Evolutionary conservation across 1,140 invertebrate species (phyloP), one percentile per base, ranked within the genome.

Genomic region (Ridgeia piscesae): DNA sequence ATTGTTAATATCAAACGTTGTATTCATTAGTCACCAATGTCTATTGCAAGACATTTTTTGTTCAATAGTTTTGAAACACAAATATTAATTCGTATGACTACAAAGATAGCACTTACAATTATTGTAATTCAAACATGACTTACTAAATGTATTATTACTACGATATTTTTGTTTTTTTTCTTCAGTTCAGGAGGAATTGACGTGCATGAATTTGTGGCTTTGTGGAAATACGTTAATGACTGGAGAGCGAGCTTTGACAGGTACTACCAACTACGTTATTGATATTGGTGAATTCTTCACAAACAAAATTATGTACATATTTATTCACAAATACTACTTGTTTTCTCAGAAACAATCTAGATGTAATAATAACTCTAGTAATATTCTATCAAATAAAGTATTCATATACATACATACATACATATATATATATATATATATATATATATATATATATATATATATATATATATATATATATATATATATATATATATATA

Each of bases 211-310:
- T 99, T 99, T 96, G 98, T 98, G 91, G 98, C 98, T 17, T 95
- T 99, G 6, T 99, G 99, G 99, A 99, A 99, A 95, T 99, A 99
- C 96, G 98, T 99, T 0, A 98, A 98, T 31, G 98, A 99, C 94
- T 99, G 99, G 99, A 98, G 99, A 95, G 97, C 97, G 93, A 99
- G 98, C 95, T 99, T 99, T 96, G 97, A 98, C 93, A 98, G 95
- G 95, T 95, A 94, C 0, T 34, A 27, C 31, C 34, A 48, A 33
- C 34, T 89, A 33, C 31, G 0, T 33, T 92, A 91, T 58, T 92
- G 50, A 34, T 33, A 35, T 89, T 35, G 89, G 21, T 92, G 91
- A 58, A 35, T 88, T 91, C 93, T 95, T 88, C 92, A 77, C 27
- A 77, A 77, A 77, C 58, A 77, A 77, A 77, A 77, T 31, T 31